phyloP scores from a whole-genome alignment of 1,140 invertebrate species.

The Papilio xuthus region DNA sequence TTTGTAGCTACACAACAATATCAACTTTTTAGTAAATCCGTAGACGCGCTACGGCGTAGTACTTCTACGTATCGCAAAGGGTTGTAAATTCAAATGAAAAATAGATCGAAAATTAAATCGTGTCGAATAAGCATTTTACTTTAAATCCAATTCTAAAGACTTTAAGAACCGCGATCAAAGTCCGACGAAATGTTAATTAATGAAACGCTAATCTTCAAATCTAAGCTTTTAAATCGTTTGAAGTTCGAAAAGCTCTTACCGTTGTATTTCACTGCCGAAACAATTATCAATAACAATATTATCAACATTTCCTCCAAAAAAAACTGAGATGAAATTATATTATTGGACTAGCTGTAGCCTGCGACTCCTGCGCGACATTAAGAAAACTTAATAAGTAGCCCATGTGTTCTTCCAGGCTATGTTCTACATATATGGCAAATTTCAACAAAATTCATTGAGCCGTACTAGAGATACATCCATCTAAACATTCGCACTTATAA shows the following conservation, averaged over 20 bases:
- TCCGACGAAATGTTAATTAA: conserved; percentile 17
- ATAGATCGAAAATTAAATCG: neutral
- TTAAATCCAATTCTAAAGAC: neutral
- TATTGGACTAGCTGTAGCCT: no score
- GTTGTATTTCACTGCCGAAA: neutral
- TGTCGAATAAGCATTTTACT: neutral
- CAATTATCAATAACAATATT: neutral
- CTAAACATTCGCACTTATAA: no score
- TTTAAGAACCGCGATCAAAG: conserved; percentile 19
- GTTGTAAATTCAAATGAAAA: neutral
- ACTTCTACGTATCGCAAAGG: neutral
- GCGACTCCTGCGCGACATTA: no score
- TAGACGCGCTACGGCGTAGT: neutral
- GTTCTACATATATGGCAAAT: no score
- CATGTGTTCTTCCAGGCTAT: no score
- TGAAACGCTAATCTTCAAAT: neutral
- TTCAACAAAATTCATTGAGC: no score
- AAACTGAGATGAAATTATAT: neutral
- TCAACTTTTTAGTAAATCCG: neutral
- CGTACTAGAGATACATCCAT: no score
- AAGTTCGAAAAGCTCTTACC: neutral
- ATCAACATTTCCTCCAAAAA: neutral
- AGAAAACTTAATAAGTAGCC: no score
- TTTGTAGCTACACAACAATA: no score
- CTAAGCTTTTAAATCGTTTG: conserved; percentile 9